A percentile compares a stretch with the other conserved stretches of the same genome.
phyloP scores from a whole-genome alignment of 2,797 vertebrate species.

The Brachymystax lenok region DNA sequence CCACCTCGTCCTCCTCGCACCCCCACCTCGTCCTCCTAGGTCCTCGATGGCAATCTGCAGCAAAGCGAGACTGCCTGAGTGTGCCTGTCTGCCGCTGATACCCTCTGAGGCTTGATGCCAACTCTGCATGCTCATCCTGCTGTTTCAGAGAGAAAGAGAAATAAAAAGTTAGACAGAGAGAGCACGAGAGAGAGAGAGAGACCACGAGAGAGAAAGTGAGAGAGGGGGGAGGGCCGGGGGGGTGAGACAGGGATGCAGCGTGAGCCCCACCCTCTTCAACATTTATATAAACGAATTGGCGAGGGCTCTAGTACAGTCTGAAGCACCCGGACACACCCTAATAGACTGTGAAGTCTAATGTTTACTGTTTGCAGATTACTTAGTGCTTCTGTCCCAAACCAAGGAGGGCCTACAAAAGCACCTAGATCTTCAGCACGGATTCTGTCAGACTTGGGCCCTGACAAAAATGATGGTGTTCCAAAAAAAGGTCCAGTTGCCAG shows the following conservation, averaged over 20 bases:
- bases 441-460: no score
- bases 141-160: constrained; percentile 6
- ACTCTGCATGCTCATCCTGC: constrained; percentile 29
- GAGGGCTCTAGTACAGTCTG: no score
- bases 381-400: no score
- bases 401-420: no score
- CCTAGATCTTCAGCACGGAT: no score
- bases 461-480: no score
- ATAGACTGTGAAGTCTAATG: no score
- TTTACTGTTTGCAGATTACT: no score
- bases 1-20: constrained; percentile 30
- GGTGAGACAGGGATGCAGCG: background rate
- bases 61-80: constrained; percentile 37
- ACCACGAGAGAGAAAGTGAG: background rate
- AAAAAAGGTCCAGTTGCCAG: no score
- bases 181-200: constrained; percentile 9
- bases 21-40: constrained; percentile 35
- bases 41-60: constrained; percentile 47
- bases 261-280: no score
- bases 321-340: background rate
- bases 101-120: constrained; percentile 36
- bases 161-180: constrained; percentile 13
- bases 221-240: constrained; percentile 12
- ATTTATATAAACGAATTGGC: no score
- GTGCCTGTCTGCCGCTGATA: constrained; percentile 44